A percentile compares a stretch with the other conserved stretches of the same genome.
phyloP scores from a whole-genome alignment of 2,797 vertebrate genomes.

The Coilia nasus region DNA sequence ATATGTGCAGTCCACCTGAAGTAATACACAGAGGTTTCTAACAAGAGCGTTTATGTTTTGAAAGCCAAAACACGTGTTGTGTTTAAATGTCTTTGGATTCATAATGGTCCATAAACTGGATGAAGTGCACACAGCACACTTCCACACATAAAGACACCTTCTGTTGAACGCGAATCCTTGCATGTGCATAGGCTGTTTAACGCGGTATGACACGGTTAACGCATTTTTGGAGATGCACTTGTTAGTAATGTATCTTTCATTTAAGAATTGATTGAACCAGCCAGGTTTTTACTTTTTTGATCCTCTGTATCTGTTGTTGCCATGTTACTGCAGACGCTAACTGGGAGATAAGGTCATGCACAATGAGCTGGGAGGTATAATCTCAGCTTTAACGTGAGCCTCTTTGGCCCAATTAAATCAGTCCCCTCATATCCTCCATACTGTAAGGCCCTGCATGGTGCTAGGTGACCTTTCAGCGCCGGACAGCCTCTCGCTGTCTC shows the following conservation, averaged over 20 bases:
- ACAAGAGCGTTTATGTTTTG: background rate
- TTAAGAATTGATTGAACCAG: background rate
- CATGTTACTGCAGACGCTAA: constrained; percentile 52
- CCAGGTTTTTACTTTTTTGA: background rate
- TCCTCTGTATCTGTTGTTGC: background rate
- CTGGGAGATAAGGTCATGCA: constrained; percentile 66
- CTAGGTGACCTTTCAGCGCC: constrained; percentile 8
- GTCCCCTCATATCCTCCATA: constrained; percentile 12
- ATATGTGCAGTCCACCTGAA: background rate
- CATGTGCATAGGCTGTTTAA: background rate
- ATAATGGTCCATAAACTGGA: background rate
- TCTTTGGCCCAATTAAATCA: constrained; percentile 26
- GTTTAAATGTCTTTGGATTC: background rate
- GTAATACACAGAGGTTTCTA: background rate
- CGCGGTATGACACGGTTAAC: background rate
- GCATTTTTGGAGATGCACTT: background rate
- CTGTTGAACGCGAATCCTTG: background rate
- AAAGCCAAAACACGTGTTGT: background rate
- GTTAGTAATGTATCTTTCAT: background rate
- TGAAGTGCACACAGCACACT: background rate
- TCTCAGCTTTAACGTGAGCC: constrained; percentile 36
- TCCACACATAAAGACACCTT: background rate
- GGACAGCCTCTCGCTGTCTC: background rate
- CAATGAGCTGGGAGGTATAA: constrained; percentile 54
- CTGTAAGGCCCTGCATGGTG: constrained; percentile 28